Percentiles rank a stretch among this genome's conserved stretches.
Conservation (phyloP, 1,140 invertebrate genomes). For the Drosophila mayri region DNA sequence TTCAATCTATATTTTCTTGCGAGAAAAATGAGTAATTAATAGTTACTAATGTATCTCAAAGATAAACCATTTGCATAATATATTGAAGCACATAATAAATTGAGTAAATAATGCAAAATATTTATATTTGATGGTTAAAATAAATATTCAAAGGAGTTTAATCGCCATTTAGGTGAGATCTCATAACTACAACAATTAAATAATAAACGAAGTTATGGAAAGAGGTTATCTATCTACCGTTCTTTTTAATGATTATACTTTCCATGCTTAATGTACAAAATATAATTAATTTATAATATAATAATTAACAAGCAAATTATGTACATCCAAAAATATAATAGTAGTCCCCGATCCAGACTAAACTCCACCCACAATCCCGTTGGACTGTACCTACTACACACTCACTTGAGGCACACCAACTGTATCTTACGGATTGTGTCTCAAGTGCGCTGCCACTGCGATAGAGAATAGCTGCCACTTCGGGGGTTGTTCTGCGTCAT, state of each 20-base stretch:
- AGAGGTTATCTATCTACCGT: neutral
- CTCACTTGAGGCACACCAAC: slow-evolving; percentile 15
- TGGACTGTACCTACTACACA: slow-evolving; percentile 22
- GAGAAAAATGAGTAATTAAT: neutral
- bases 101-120: neutral
- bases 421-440: slow-evolving; percentile 48
- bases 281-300: neutral
- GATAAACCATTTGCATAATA: neutral
- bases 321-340: neutral
- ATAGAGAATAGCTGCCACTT: slow-evolving; percentile 48
- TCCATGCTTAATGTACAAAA: neutral
- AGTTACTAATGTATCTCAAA: neutral
- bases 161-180: neutral
- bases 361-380: slow-evolving; percentile 66
- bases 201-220: neutral
- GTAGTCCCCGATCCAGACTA: neutral
- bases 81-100: neutral
- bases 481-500: slow-evolving; percentile 67
- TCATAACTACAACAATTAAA: neutral
- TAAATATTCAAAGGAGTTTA: neutral
- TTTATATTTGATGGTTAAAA: neutral
- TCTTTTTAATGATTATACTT: no score
- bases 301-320: no score
- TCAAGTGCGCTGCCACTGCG: slow-evolving; percentile 62
- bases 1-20: neutral